Base-by-base conservation (phyloP, 1,140 invertebrate genomes). In the Stegodyphus dumicola region DNA sequence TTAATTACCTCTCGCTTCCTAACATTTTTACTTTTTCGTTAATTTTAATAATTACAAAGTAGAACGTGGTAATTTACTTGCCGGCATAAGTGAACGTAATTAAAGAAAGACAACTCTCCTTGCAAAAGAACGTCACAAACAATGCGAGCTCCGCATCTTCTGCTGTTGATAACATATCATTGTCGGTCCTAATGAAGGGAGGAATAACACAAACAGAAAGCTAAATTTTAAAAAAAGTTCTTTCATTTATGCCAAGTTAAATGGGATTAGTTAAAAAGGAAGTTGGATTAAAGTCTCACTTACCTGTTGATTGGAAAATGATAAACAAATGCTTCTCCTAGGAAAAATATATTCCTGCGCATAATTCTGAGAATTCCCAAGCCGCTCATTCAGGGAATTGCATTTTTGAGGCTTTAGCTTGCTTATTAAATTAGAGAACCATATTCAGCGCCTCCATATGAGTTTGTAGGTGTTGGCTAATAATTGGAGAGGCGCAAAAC, bases 231-330 rank as follows among this genome's bases (percentile, higher is more conserved):
- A 33, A 33, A 33, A 33, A 33, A 33, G 33, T 33, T 33, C 33
- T 33, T 33, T 33, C 33, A 54, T 83, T 83, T 66, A 75, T 75
- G 48, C 54, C 70, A 17, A 15, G 80, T 54, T 49, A 73, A 83
- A 83, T 66, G 51, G 80, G 80, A 83, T 83, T 83, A 75, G 71
- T 83, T 83, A 83, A 83, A 83, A 83, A 74, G 71, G 64, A 83
- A 83, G 56, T 65, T 75, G 80, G 80, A 83, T 83, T 83, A 83
- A 66, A 83, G 33, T 83, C 17, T 65, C 70, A 67, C 56, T 75
- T 83, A 83, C 80, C 80, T 83, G 80, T 83, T 83, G 80, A 83
- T 83, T 83, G 53, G n/a, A 75, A 56, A 15, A 17, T 17, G n/a
- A 71, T 49, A 60, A 80, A 53, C 33, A 54, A 60, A 7, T 11